Percentiles rank a stretch among this genome's conserved stretches.
phyloP scores from a whole-genome alignment of 2,888 invertebrate species.

The Ormyrus pomaceus region DNA sequence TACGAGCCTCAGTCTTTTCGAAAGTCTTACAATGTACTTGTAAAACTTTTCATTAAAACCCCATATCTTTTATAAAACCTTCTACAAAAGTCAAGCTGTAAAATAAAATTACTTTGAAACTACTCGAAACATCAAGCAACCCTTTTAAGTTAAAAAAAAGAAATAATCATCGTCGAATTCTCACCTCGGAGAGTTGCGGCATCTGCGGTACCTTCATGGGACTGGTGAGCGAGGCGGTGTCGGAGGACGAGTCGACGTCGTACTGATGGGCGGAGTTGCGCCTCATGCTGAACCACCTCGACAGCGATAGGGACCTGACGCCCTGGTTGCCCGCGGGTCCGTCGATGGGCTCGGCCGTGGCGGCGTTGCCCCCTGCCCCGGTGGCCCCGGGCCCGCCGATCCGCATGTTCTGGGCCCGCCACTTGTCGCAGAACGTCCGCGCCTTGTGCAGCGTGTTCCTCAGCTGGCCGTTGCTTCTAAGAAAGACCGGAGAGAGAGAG shows the following conservation, averaged over 20 bases:
- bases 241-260: conserved; percentile 79
- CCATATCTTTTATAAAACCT: neutral
- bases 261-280: conserved; percentile 90
- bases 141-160: conserved; percentile 6
- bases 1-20: neutral
- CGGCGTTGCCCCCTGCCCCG: neutral
- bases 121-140: neutral
- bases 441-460: conserved; percentile 89
- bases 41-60: too few relatives aligned
- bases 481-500: too few relatives aligned
- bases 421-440: conserved; percentile 89
- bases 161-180: conserved; percentile 46
- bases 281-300: conserved; percentile 93
- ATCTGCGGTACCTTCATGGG: conserved; percentile 79
- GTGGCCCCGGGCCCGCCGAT: conserved; percentile 62
- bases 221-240: conserved; percentile 71
- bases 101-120: neutral
- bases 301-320: conserved; percentile 82
- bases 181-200: conserved; percentile 89
- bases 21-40: too few relatives aligned
- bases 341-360: conserved; percentile 71
- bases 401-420: conserved; percentile 76
- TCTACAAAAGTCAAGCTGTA: neutral
- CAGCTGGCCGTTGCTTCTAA: conserved; percentile 86
- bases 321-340: conserved; percentile 18